Conservation (phyloP, 2,113 vertebrate species). For the Aplodontia rufa region DNA sequence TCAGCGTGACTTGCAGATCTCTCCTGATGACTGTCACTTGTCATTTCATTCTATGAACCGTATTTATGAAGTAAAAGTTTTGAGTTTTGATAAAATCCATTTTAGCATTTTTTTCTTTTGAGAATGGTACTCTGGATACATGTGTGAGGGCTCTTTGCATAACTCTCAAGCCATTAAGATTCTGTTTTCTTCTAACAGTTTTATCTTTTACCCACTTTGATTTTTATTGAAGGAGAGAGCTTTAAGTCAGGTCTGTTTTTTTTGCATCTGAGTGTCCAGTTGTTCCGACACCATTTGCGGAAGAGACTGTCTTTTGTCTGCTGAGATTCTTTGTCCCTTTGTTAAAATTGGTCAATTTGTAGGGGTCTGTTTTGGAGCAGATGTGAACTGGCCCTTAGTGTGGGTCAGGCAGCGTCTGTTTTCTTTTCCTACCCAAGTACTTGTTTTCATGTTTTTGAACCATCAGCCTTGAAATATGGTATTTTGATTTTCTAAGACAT, state of each 20-base stretch:
- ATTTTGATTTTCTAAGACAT: conserved; percentile 25
- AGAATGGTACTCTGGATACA: neutral
- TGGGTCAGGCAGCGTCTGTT: neutral
- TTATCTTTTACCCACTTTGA: neutral
- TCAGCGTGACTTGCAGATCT: neutral
- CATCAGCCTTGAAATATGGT: neutral
- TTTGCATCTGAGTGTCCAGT: neutral
- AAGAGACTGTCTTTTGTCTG: neutral
- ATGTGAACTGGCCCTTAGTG: neutral
- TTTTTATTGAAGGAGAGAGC: neutral
- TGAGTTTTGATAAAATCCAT: neutral
- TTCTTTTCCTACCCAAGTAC: too few relatives aligned
- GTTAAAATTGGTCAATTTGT: neutral
- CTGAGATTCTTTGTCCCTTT: neutral
- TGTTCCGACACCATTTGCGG: neutral
- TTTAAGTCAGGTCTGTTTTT: neutral
- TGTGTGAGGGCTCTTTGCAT: neutral
- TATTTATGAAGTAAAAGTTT: conserved; percentile 4
- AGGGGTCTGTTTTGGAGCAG: neutral
- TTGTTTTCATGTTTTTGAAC: conserved; percentile 14
- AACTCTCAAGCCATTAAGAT: neutral
- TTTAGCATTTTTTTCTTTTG: neutral
- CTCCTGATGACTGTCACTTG: neutral
- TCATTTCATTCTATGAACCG: neutral
- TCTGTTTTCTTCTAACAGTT: neutral